Percentiles rank a stretch among this genome's conserved stretches.
Evolutionary conservation across 2,888 invertebrate species (phyloP).

Genomic region (Drosophila sordidapex): DNA sequence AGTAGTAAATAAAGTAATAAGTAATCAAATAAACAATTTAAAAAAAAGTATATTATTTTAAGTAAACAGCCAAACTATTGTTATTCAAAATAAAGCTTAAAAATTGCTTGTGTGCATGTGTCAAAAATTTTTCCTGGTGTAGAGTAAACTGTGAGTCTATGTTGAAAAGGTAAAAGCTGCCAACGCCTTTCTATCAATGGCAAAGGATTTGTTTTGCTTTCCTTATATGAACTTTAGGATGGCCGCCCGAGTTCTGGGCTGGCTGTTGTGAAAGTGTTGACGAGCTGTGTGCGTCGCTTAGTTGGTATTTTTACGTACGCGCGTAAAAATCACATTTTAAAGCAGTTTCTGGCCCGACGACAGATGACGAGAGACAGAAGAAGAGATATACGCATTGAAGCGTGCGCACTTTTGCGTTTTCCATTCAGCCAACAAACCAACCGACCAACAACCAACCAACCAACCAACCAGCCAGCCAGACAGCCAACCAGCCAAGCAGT

Average conservation of each 20-base stretch:
- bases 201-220: conserved; percentile 43
- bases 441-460: conserved; percentile 30
- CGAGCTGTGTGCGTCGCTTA: conserved; percentile 6
- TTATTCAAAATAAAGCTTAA: neutral
- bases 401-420: conserved; percentile 76
- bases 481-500: conserved; percentile 21
- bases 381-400: conserved; percentile 67
- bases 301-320: conserved; percentile 29
- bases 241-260: conserved; percentile 12
- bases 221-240: conserved; percentile 47
- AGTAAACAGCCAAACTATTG: neutral
- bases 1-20: neutral
- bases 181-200: conserved; percentile 43
- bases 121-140: neutral
- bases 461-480: conserved; percentile 19
- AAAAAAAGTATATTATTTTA: neutral
- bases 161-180: conserved; percentile 22
- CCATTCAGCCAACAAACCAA: conserved; percentile 48
- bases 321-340: conserved; percentile 74
- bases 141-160: conserved; percentile 1
- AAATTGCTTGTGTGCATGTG: neutral
- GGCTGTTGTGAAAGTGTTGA: conserved; percentile 24
- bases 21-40: neutral
- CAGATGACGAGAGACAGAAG: conserved; percentile 62
- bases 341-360: conserved; percentile 50